Evolutionary conservation across 2,888 invertebrate species (phyloP), one percentile per base, ranked within the genome.

Genomic region (Melieria omissa): DNA sequence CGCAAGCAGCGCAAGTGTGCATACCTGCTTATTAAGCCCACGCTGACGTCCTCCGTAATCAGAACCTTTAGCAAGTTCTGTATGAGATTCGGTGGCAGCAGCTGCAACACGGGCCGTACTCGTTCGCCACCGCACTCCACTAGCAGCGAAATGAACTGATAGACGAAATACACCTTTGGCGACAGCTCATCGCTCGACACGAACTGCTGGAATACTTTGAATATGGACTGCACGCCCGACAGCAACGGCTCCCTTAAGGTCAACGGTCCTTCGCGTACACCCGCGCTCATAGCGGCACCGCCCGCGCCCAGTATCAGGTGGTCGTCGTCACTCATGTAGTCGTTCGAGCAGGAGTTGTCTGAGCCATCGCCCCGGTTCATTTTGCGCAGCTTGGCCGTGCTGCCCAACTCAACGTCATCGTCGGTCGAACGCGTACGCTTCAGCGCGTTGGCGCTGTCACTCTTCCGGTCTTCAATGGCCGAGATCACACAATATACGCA

Each of bases 101-200:
- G 91, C 67, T 93, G 92, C 64, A 95, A 87, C 8, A 95, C 91
- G 7, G 92, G 88, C 70, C 91, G 89, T 9, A 93, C 90, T 78
- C 92, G 89, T 65, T 93, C 92, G 66, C 91, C 91, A 0, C 94
- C 94, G 84, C 93, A 93, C 78, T 92, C 91, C 0, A 95, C 94
- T 61, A 93, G 89, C 74, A 92, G 89, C 65, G 92, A 90, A 49
- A 95, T 88, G 81, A 95, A 93, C 81, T 94, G 92, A 79, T 93
- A 90, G 70, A 95, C 93, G 82, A 95, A 95, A 83, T 94, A 92
- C 0, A 94, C 93, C 83, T 94, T 94, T 65, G 94, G 94, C 0
- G 94, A 93, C 0, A 95, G 89, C 79, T 93, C 92, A n/a, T 94
- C 93, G 70, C 81, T 83, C 47, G 80, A 78, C 8, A 85, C 92